Evolutionary conservation across 2,113 vertebrate species (phyloP), one percentile per base, ranked within the genome.

Genomic region (Chunga burmeisteri): DNA sequence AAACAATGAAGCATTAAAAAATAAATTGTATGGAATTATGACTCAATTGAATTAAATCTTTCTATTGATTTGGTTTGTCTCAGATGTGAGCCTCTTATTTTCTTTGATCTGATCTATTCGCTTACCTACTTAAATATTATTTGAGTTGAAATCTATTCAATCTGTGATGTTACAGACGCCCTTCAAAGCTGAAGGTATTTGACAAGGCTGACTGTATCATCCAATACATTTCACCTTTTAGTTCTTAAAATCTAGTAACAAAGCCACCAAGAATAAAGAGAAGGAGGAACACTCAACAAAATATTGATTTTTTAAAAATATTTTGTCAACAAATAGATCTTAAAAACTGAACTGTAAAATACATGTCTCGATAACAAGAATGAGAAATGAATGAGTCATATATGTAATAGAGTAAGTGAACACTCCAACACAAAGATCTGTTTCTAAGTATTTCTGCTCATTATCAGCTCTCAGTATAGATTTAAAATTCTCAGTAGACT

Each of bases 141-240:
- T 58, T 49, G 18, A 67, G 11, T n/a, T 81, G 40, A 80, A 72
- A 27, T 77, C 32, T 92, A 16, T 83, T 88, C 11, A 63, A 65
- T n/a, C 32, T 68, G 9, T 16, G 72, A 1, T 18, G 8, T 29
- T 88, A 40, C 14, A n/a, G 22, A 18, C 2, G 2, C 1, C 2
- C 7, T 49, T 63, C 58, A 67, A 40, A 90, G 20, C 17, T 36
- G 27, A 83, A 78, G 16, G 16, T 36, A 32, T 73, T 89, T 77
- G 62, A 52, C 18, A 85, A 81, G 10, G 10, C 4, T 78, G 59
- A 46, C 36, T 71, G 8, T 36, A 6, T 95, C 29, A 63, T 38
- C 13, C 7, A 49, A 25, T 29, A 32, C 38, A 59, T 81, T 85
- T 78, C 42, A 66, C 12, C 36, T 77, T 47, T 27, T 44, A 56